These are phyloP conservation scores for Polyodon spathula DNA, from an alignment of 2,113 vertebrate species.

Conservation along the genomic window DNA sequence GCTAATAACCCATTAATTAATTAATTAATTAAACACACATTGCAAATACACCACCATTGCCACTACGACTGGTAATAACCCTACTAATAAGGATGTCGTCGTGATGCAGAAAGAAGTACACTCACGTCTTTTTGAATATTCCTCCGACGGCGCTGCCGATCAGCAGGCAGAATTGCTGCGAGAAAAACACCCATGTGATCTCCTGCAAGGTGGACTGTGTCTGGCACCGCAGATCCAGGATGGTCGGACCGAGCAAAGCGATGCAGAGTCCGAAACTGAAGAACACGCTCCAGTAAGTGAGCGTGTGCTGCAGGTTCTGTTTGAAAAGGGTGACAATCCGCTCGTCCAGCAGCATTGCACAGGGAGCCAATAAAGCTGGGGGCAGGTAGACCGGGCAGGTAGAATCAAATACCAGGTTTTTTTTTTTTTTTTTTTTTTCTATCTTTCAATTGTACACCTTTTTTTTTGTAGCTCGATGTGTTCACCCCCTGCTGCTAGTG, in stretches of 20 bases:
- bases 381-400: too few species aligned
- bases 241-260: constrained; percentile 85
- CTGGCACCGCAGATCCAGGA: constrained; percentile 91
- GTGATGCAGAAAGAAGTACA: constrained; percentile 17
- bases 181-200: constrained; percentile 93
- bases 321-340: constrained; percentile 64
- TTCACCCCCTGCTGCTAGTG: too few species aligned
- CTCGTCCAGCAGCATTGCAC: constrained; percentile 67
- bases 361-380: too few species aligned
- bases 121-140: constrained; percentile 86
- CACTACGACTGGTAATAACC: too few species aligned
- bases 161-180: constrained; percentile 84
- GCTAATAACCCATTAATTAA: too few species aligned
- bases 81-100: too few species aligned
- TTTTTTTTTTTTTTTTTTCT: too few species aligned
- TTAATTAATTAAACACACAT: too few species aligned
- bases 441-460: too few species aligned
- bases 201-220: constrained; percentile 82
- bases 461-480: too few species aligned
- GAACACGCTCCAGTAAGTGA: constrained; percentile 92
- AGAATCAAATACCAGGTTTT: too few species aligned
- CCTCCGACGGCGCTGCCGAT: constrained; percentile 80
- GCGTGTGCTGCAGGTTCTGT: constrained; percentile 70
- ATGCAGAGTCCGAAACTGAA: constrained; percentile 92
- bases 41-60: too few species aligned